Evolutionary conservation across 2,113 vertebrate species (phyloP), one percentile per base, ranked within the genome.

Genomic region (Pristiophorus japonicus): DNA sequence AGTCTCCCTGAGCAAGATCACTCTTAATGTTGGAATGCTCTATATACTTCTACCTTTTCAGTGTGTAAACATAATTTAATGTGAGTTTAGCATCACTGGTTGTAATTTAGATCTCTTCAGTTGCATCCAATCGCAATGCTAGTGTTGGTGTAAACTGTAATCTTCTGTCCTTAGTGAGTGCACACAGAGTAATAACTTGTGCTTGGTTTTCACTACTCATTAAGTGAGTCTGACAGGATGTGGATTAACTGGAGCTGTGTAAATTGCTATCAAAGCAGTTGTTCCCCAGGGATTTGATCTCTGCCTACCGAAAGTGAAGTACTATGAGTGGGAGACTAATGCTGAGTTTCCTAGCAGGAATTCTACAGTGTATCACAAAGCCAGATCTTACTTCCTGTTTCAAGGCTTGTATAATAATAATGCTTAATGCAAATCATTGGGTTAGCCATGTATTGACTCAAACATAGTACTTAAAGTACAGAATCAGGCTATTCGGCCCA

Each of bases 191-290:
- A 63, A 91, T 91, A 91, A 63, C 62, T 18, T 65, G 88, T 92
- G 88, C 34, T 92, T 90, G 34, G 59, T n/a, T 92, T 92, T 92
- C 62, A 92, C 59, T 22, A 7, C 34, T 38, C 59, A 92, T 92
- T 63, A 63, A 65, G 18, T 38, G 59, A 63, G 88, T 42, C 88
- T 92, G 59, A 45, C 16, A 24, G 88, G n/a, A 92, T 65, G 59
- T 92, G 59, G 63, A 65, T 92, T 92, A 92, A 92, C 55, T 65
- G 88, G 59, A 63, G 88, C 34, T 8, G 88, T 22, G 88, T 65
- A 63, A 63, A 92, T 92, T 92, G 59, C 88, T 38, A 92, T 92
- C 88, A 92, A 92, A 62, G 20, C 59, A 92, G n/a, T 63, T 92
- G 59, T 92, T 92, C 88, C 16, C 7, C n/a, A 6, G 59, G 88